Evolutionary conservation across 2,797 vertebrate species (phyloP), one percentile per base, ranked within the genome.

Genomic region (Falco peregrinus): DNA sequence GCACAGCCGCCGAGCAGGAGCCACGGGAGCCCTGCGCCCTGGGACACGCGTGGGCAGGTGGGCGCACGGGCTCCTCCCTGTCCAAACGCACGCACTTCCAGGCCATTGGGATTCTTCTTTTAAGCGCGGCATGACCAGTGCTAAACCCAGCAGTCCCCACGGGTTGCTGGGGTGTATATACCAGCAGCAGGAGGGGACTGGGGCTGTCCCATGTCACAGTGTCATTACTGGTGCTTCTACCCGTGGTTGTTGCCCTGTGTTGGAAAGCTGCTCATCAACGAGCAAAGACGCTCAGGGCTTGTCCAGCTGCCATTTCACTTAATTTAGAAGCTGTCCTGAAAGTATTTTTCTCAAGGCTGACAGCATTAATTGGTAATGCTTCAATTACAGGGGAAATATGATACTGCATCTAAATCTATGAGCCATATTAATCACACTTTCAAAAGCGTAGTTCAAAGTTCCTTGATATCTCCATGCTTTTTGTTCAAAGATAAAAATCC

Each of bases 31-130:
- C 71, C 68, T 73, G 59, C 18, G 59, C 18, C 63, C 48, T 8
- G 18, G 76, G 24, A 31, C n/a, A 5, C 0, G 9, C 1, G 2
- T 0, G 5, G 35, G 28, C 15, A 10, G 25, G 35, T 11, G 33
- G 24, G 47, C 24, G 47, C 51, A 47, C 28, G 35, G 57, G 1
- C 9, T 37, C 53, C 47, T 94, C n/a, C 24, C 35, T 45, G 8
- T 17, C 74, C 67, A 45, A 75, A 68, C 1, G 8, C 35, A 60
- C 3, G 0, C 0, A 2, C 37, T 61, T 45, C 17, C 37, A 74
- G 60, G 60, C 4, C 22, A 13, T 47, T 33, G 48, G 24, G 37
- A 18, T 37, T 48, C 22, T 25, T 28, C 10, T 73, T 84, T 25
- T 6, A 17, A 84, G 75, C 39, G 35, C 2, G 15, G 14, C 75